phyloP scores from a whole-genome alignment of 1,140 invertebrate genomes.

The Trissolcus basalis region DNA sequence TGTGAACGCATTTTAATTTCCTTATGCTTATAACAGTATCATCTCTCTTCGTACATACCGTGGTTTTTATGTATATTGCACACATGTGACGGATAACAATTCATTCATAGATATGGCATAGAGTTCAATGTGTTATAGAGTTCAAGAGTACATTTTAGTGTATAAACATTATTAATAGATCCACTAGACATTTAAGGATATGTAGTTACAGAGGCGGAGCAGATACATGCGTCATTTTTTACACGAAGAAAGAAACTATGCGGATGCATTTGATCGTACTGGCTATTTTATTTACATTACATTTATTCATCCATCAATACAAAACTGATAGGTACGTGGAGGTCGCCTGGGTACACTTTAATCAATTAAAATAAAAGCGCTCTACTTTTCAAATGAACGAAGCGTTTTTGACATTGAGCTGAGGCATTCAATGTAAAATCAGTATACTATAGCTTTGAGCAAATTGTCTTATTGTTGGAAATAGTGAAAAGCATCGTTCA shows the following conservation, averaged over 20 bases:
- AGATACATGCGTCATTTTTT: constrained; percentile 42
- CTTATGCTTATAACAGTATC: constrained; percentile 32
- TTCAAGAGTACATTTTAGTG: constrained; percentile 47
- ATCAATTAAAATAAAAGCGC: constrained; percentile 15
- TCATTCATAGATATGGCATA: constrained; percentile 56
- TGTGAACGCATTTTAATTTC: constrained; percentile 47
- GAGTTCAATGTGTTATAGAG: constrained; percentile 54
- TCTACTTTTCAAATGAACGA: constrained; percentile 13
- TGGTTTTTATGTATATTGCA: constrained; percentile 40
- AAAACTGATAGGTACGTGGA: background rate
- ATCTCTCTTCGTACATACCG: constrained; percentile 27
- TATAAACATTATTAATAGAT: constrained; percentile 58
- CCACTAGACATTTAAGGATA: constrained; percentile 58
- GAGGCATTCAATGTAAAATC: constrained; percentile 21
- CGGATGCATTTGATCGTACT: constrained; percentile 22
- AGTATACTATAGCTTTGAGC: constrained; percentile 28
- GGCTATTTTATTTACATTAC: constrained; percentile 44
- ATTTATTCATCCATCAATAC: constrained; percentile 11
- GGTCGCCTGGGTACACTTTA: constrained; percentile 8
- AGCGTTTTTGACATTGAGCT: constrained; percentile 26
- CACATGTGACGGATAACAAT: constrained; percentile 52
- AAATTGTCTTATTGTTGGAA: constrained; percentile 17
- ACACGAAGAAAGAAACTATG: constrained; percentile 59
- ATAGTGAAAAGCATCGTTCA: constrained; percentile 8
- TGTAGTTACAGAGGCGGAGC: constrained; percentile 60